Evolutionary conservation across 2,888 invertebrate genomes (phyloP).

Genomic region (Leptogaster cylindrica): DNA sequence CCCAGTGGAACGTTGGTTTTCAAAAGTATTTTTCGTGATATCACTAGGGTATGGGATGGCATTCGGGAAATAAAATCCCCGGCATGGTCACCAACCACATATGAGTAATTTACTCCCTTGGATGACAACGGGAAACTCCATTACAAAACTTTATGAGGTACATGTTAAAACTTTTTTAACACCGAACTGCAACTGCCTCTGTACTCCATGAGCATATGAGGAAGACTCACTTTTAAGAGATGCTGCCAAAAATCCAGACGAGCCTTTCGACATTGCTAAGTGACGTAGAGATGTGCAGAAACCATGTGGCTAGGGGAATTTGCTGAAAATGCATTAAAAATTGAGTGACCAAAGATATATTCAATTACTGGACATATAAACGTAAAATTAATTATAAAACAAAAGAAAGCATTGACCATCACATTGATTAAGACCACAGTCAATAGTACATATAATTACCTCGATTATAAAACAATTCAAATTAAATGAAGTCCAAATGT

Average conservation of each 20-base stretch:
- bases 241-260: slow-evolving; percentile 16
- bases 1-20: background rate
- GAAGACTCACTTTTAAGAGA: background rate
- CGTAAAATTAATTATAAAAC: too few relatives aligned
- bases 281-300: background rate
- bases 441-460: too few relatives aligned
- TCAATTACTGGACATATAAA: too few relatives aligned
- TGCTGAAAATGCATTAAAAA: too few relatives aligned
- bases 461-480: too few relatives aligned
- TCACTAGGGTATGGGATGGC: slow-evolving; percentile 2
- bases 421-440: too few relatives aligned
- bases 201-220: background rate
- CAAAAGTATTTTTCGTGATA: slow-evolving; percentile 11
- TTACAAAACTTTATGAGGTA: slow-evolving; percentile 19
- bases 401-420: too few relatives aligned
- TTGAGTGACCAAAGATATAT: too few relatives aligned
- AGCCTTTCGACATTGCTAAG: background rate
- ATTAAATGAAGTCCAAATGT: too few relatives aligned
- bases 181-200: slow-evolving; percentile 13
- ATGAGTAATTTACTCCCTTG: slow-evolving; percentile 19
- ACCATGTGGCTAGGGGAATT: too few relatives aligned
- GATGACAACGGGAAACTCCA: slow-evolving; percentile 19
- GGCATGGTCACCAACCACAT: slow-evolving; percentile 5
- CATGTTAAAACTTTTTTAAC: slow-evolving; percentile 19
- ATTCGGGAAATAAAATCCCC: slow-evolving; percentile 4